phyloP scores from a whole-genome alignment of 2,797 vertebrate species.

The Eurystomus glaucurus region DNA sequence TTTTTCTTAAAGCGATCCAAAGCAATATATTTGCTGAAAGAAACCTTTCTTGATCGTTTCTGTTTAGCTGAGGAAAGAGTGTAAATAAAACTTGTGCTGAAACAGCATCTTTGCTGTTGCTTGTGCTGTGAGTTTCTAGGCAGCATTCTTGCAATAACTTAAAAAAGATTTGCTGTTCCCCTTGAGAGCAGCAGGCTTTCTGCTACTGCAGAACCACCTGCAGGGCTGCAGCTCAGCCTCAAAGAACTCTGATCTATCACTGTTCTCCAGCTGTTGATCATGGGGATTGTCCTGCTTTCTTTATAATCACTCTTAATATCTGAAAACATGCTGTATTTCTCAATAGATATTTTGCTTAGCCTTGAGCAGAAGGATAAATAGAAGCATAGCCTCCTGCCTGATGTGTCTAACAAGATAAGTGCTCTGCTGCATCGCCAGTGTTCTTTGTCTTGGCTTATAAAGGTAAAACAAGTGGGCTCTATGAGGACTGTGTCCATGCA shows the following conservation, averaged over 20 bases:
- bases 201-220: not conserved
- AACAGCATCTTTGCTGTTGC: not conserved
- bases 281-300: not conserved
- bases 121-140: not conserved
- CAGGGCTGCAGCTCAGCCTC: fast-evolving
- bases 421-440: fast-evolving
- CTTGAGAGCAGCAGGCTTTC: not conserved
- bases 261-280: not conserved
- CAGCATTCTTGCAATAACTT: not conserved
- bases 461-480: not conserved
- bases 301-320: not conserved
- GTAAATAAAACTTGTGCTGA: not conserved
- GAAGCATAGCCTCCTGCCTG: not conserved
- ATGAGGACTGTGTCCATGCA: not conserved
- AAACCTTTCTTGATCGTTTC: not conserved
- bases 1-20: not conserved
- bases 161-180: not conserved
- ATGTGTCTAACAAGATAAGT: not conserved
- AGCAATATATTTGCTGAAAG: not conserved
- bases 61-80: not conserved
- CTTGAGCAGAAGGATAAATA: not conserved
- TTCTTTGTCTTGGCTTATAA: not conserved
- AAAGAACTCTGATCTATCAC: not conserved
- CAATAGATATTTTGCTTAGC: not conserved
- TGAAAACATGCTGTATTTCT: not conserved